These are phyloP conservation scores for Heteromormyrus szaboi DNA, from an alignment of 2,797 vertebrate genomes.

Conservation along the genomic window DNA sequence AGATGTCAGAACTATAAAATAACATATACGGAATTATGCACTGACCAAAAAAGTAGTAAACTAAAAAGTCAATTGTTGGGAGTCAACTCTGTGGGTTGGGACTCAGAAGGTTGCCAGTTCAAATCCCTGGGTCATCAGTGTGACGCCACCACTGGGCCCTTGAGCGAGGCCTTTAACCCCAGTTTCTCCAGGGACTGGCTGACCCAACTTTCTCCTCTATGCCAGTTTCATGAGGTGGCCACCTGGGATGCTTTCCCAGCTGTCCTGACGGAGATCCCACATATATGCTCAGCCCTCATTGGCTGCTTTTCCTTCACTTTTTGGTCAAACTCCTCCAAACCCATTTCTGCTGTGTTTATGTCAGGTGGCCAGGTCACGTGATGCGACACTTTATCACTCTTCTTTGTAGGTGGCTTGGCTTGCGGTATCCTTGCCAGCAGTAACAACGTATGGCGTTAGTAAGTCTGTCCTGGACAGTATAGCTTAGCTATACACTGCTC, in stretches of 20 bases:
- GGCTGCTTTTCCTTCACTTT: neutral
- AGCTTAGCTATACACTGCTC: neutral
- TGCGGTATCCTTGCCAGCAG: neutral
- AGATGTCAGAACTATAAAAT: neutral
- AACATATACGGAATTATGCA: neutral
- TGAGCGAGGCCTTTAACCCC: neutral
- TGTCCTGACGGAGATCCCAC: neutral
- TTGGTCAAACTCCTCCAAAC: neutral
- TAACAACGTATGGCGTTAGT: neutral
- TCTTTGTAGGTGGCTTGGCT: neutral
- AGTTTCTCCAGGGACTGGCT: neutral
- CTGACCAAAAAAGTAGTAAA: neutral
- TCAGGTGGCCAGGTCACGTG: neutral
- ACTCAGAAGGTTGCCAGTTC: neutral
- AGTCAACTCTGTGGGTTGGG: neutral
- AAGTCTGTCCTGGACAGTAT: neutral
- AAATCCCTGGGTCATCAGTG: neutral
- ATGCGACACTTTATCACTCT: neutral
- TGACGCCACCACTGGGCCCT: neutral
- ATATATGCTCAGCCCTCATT: neutral
- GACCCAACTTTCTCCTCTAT: neutral
- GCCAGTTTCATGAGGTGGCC: neutral
- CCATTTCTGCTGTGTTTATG: neutral
- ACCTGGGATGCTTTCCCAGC: neutral
- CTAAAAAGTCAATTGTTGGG: neutral